A percentile compares a stretch with the other conserved stretches of the same genome.
Evolutionary conservation across 2,113 vertebrate species (phyloP).

Genomic region (Dasyornis broadbenti): DNA sequence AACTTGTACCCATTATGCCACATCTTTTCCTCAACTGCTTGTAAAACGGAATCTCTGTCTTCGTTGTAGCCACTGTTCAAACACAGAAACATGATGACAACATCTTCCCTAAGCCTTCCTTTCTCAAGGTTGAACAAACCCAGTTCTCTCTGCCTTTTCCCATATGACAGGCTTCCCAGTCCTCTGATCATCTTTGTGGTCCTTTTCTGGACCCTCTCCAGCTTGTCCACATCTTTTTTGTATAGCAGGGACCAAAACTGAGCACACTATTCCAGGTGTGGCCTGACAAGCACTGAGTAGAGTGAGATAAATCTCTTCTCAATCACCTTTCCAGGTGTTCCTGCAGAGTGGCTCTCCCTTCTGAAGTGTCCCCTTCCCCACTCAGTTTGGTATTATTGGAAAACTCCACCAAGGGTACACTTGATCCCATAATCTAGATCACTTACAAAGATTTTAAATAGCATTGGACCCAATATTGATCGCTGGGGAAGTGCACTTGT

Average conservation of each 20-base stretch:
- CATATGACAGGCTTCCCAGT: background rate
- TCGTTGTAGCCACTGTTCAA: background rate
- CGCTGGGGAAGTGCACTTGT: background rate
- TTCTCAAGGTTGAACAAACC: background rate
- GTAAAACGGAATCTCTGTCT: background rate
- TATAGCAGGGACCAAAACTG: background rate
- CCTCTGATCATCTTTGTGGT: background rate
- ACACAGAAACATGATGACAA: background rate
- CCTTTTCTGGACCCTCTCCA: background rate
- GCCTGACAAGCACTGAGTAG: background rate
- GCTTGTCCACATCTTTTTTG: background rate
- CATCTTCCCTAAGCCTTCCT: background rate
- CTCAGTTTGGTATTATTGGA: background rate
- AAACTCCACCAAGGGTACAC: background rate
- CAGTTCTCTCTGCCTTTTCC: background rate
- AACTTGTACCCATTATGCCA: background rate
- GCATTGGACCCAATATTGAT: background rate
- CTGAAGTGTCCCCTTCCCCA: background rate
- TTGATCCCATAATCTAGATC: background rate
- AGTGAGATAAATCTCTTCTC: background rate
- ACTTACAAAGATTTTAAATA: background rate
- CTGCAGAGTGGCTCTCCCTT: background rate
- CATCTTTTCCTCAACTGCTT: background rate
- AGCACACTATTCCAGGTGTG: background rate
- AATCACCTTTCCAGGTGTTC: background rate